These are phyloP conservation scores for Lepidonotus clava DNA, from an alignment of 2,888 invertebrate genomes.

Conservation along the genomic window DNA sequence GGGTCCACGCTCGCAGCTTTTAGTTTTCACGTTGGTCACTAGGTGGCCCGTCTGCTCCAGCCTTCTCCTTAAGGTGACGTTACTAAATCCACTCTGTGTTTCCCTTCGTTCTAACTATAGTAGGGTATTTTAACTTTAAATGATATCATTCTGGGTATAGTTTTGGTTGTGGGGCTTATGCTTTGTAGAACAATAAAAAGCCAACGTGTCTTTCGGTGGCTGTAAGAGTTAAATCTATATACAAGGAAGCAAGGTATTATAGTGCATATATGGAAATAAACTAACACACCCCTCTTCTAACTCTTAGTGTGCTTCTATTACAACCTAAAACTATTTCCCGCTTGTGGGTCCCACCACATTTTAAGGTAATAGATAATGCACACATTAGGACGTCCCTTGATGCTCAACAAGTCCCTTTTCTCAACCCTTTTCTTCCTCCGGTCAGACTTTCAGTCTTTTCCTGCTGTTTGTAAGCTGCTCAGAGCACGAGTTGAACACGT, in stretches of 20 bases:
- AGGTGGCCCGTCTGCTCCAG: background rate
- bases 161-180: background rate
- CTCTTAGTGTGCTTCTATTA: background rate
- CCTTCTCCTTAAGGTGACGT: background rate
- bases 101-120: too few species aligned
- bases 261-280: background rate
- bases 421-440: background rate
- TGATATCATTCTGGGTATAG: background rate
- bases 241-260: slow-evolving; percentile 2
- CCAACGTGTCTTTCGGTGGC: background rate
- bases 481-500: too few species aligned
- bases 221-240: background rate
- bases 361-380: too few species aligned
- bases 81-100: too few species aligned
- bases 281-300: background rate
- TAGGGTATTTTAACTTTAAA: too few species aligned
- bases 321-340: background rate
- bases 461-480: background rate
- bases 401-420: too few species aligned
- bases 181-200: background rate
- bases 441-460: background rate
- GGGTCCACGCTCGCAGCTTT: slow-evolving; percentile 13
- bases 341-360: background rate
- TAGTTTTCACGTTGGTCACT: background rate
- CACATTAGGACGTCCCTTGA: too few species aligned